Percentiles rank a stretch among this genome's conserved stretches.
These are phyloP conservation scores for Amphimedon queenslandica DNA, from an alignment of 37 sponge, comb jelly and placozoan genomes.

Conservation along the genomic window DNA sequence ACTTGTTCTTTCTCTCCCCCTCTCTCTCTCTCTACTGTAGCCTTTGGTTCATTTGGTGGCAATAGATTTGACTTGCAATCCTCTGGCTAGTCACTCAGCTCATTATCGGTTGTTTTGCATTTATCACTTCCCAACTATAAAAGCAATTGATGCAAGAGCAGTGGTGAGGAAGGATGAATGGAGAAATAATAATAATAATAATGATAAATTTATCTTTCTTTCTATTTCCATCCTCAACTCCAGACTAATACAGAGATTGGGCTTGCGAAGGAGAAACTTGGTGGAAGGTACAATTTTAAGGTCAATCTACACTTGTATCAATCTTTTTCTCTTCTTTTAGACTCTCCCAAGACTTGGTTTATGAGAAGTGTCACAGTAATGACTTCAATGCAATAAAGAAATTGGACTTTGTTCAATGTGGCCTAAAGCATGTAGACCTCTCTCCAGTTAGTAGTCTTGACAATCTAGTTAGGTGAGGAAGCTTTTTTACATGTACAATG, in stretches of 20 bases:
- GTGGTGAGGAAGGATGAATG: constrained; percentile 44
- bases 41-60: constrained; percentile 48
- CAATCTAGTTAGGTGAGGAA: constrained; percentile 64
- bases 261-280: constrained; percentile 69
- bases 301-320: no score
- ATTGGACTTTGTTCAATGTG: constrained; percentile 61
- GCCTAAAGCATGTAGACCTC: constrained; percentile 72
- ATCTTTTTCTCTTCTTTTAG: constrained; percentile 27
- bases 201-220: not conserved
- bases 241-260: constrained; percentile 52
- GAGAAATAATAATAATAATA: not conserved
- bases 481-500: not conserved
- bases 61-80: constrained; percentile 68
- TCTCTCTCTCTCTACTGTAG: constrained; percentile 19
- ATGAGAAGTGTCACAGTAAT: constrained; percentile 52
- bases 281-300: constrained; percentile 51
- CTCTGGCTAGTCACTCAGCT: constrained; percentile 28
- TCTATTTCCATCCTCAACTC: no score
- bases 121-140: constrained; percentile 74
- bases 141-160: constrained; percentile 65
- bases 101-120: constrained; percentile 55
- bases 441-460: constrained; percentile 44
- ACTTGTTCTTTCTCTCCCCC: not conserved
- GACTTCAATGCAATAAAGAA: constrained; percentile 34
- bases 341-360: constrained; percentile 77